Conservation (phyloP, 2,888 invertebrate genomes). For the Melitaea athalia region DNA sequence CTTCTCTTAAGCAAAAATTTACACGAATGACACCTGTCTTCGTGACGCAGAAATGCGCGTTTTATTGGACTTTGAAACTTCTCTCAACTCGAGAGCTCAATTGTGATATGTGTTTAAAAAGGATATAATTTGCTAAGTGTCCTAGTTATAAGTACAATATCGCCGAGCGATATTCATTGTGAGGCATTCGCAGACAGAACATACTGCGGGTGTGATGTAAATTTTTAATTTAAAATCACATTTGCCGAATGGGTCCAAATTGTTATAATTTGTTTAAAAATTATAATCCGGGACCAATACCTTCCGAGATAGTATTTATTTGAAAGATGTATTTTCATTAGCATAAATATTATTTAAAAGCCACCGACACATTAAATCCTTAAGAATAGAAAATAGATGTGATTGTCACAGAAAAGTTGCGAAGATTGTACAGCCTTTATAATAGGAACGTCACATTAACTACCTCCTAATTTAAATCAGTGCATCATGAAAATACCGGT, state of each 20-base stretch:
- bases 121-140: slow-evolving; percentile 66
- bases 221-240: slow-evolving; percentile 69
- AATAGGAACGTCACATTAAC: slow-evolving; percentile 66
- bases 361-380: slow-evolving; percentile 83
- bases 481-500: slow-evolving; percentile 65
- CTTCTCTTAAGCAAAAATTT: slow-evolving; percentile 93
- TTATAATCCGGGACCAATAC: slow-evolving; percentile 82
- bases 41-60: slow-evolving; percentile 67
- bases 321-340: slow-evolving; percentile 80
- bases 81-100: slow-evolving; percentile 75
- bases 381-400: slow-evolving; percentile 81
- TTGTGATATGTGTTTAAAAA: slow-evolving; percentile 81
- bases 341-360: slow-evolving; percentile 80
- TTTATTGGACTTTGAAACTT: slow-evolving; percentile 72
- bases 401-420: slow-evolving; percentile 77
- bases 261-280: slow-evolving; percentile 83
- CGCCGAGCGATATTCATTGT: slow-evolving; percentile 79
- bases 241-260: slow-evolving; percentile 80
- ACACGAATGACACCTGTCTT: slow-evolving; percentile 84
- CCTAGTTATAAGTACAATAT: slow-evolving; percentile 66
- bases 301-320: slow-evolving; percentile 83
- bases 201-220: slow-evolving; percentile 64
- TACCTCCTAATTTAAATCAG: slow-evolving; percentile 80
- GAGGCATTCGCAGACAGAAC: slow-evolving; percentile 62
- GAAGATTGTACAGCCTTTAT: slow-evolving; percentile 59